A percentile compares a stretch with the other conserved stretches of the same genome.
Conservation (phyloP, 2,888 invertebrate species). For the Hydrotaea cyrtoneurina region DNA sequence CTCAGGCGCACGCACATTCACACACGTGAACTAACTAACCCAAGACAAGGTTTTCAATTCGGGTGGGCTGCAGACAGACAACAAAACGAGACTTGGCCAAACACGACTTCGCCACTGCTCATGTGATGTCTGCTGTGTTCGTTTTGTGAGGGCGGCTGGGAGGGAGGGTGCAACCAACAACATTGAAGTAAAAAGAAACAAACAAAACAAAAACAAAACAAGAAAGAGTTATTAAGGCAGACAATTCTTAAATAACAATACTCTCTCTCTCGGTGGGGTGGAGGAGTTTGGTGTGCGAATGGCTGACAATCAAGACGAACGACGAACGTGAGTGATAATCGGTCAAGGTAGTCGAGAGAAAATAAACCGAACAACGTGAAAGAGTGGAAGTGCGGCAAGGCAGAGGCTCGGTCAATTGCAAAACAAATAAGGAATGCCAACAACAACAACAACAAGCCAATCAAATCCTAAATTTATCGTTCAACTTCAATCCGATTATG, state of each 20-base stretch:
- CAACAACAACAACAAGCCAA: background rate
- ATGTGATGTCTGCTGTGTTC: no score
- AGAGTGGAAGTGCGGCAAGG: background rate
- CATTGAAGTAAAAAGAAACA: conserved; percentile 2
- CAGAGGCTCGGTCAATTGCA: background rate
- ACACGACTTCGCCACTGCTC: conserved; percentile 1
- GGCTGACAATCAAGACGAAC: conserved; percentile 24
- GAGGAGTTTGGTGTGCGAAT: conserved; percentile 19
- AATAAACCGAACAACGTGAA: conserved; percentile 9
- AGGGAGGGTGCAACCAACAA: conserved; percentile 51
- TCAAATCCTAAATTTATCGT: no score
- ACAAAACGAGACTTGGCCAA: conserved; percentile 65
- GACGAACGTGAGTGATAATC: conserved; percentile 46
- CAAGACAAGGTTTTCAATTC: conserved; percentile 34
- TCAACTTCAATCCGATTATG: no score
- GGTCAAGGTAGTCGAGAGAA: conserved; percentile 39
- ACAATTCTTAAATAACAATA: conserved; percentile 22
- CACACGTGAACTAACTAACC: background rate
- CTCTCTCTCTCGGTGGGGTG: no score
- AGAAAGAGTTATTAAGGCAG: conserved; percentile 14
- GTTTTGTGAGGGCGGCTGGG: background rate
- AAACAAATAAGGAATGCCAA: background rate
- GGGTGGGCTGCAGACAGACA: conserved; percentile 29
- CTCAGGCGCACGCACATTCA: conserved; percentile 1
- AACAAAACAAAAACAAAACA: no score